These are phyloP conservation scores for Hippocampus guttulatus DNA, from an alignment of 2,113 vertebrate genomes.

Conservation along the genomic window DNA sequence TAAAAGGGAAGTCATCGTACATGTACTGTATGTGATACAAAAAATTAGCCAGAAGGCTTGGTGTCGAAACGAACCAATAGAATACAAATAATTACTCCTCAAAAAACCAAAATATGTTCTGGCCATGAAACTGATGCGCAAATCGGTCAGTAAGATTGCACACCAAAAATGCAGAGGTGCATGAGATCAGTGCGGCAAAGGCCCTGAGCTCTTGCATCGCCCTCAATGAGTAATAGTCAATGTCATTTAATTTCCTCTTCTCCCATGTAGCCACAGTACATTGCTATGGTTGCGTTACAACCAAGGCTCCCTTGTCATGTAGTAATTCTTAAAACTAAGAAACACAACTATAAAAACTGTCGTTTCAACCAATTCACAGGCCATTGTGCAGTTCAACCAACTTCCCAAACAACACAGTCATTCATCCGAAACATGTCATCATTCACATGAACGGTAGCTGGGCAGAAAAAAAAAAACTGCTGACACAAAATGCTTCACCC, in stretches of 20 bases:
- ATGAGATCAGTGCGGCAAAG: too few species aligned
- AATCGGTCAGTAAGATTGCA: neutral
- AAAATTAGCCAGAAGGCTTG: neutral
- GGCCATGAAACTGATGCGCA: neutral
- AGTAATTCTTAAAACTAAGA: neutral
- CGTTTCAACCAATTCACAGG: neutral
- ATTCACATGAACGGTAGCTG: neutral
- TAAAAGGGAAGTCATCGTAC: neutral
- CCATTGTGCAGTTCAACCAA: neutral
- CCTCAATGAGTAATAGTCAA: neutral
- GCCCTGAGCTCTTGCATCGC: too few species aligned
- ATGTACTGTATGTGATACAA: neutral
- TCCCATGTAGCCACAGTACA: neutral
- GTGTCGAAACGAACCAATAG: neutral
- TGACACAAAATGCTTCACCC: neutral
- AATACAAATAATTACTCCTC: neutral
- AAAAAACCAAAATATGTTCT: neutral
- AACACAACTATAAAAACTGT: neutral
- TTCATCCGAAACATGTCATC: neutral
- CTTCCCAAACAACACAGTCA: neutral
- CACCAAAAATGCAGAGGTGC: too few species aligned
- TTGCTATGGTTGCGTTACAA: neutral
- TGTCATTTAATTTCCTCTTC: neutral
- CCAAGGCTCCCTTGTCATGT: neutral
- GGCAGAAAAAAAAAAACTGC: neutral